phyloP scores from a whole-genome alignment of 1,140 invertebrate species.

The Pemphigus obesinymphae region DNA sequence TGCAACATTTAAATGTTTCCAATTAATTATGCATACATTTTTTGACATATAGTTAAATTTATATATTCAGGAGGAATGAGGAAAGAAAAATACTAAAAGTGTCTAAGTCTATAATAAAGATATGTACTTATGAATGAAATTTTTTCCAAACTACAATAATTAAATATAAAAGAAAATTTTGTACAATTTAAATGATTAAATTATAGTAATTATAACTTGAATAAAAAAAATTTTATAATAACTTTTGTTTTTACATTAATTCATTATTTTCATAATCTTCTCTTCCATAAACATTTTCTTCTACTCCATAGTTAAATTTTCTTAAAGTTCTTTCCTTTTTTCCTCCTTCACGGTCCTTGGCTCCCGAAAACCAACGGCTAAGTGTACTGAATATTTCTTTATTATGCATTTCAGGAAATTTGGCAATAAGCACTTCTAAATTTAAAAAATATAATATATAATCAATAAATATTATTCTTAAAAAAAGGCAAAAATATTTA shows the following conservation, averaged over 20 bases:
- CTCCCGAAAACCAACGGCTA: background rate
- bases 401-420: background rate
- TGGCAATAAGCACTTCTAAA: background rate
- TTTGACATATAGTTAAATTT: too few species aligned
- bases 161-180: too few species aligned
- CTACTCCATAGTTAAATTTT: background rate
- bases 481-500: background rate
- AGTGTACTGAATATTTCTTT: background rate
- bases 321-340: background rate
- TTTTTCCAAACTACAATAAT: too few species aligned
- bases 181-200: background rate
- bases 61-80: too few species aligned
- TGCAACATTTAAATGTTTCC: too few species aligned
- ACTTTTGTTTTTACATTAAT: background rate
- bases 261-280: background rate
- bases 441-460: too few species aligned
- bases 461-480: background rate
- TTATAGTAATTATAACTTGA: background rate
- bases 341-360: background rate
- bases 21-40: too few species aligned
- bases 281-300: background rate
- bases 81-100: too few species aligned
- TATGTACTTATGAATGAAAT: too few species aligned
- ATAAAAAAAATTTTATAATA: background rate
- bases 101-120: too few species aligned